Evolutionary conservation across 1,140 invertebrate species (phyloP), one percentile per base, ranked within the genome.

Genomic region (Drosophila pandora): DNA sequence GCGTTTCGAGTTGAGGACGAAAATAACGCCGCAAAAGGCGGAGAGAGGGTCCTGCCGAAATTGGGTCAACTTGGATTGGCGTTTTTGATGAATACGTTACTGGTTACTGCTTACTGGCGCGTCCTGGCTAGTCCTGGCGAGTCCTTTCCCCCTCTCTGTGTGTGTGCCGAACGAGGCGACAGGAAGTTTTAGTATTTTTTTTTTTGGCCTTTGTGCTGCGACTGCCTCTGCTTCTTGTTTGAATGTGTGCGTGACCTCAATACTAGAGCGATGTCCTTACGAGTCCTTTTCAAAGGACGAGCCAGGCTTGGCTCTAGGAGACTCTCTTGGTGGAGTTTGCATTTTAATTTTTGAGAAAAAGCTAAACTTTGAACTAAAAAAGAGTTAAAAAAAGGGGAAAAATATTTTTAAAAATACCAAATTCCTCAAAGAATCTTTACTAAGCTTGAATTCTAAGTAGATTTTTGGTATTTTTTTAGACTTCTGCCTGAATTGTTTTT

Each of bases 21-120:
- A 48, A 41, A 73, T 10, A 73, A 52, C 65, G 49, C 48, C 59
- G n/a, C n/a, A 54, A 59, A 43, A 48, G 30, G 8, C 48, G 17
- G 50, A 17, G 8, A 32, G 9, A 53, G 17, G 52, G 7, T 3
- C 3, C 21, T 22, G 21, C 17, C 37, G 17, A 72, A 84, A 85
- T 80, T 85, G 76, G 81, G 80, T 80, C 80, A 84, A 84, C 65
- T 85, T 78, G 79, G 37, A 73, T 83, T 83, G 79, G 55, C 75
- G 69, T 64, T 68, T 64, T 68, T 76, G 63, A 81, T 76, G 71
- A 79, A 81, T 67, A 73, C 41, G 68, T 73, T 73, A 56, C 60
- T 41, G 56, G 34, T 10, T 25, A 7, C 2, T 5, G 30, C 25
- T 28, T 28, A 6, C 25, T 28, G 25, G 25, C 34, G 10, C 12